Evolutionary conservation across 2,888 invertebrate genomes (phyloP), one percentile per base, ranked within the genome.

Genomic region (Himalopsyche japonica): DNA sequence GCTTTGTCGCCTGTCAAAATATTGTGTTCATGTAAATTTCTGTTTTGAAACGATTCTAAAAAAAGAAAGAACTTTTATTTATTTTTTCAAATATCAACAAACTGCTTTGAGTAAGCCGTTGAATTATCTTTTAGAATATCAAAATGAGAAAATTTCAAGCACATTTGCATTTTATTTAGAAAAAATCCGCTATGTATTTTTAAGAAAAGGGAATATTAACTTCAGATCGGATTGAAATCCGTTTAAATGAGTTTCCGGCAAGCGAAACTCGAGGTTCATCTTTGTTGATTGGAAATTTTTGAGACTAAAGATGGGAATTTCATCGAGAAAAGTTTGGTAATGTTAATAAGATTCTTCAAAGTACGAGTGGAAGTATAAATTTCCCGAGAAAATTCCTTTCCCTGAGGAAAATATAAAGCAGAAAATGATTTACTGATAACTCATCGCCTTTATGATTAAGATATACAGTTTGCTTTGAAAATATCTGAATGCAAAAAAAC

Each of bases 251-350:
- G 83, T 70, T 83, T 83, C 48, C 80, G 79, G 80, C 64, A 80
- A 83, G 83, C 82, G 78, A 83, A 83, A 76, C 57, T 57, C 57
- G 80, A 76, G 83, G 48, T 83, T 80, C 49, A 83, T 83, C 83
- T 83, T 80, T 30, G 27, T 79, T 79, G 83, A 83, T 83, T 83
- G 83, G 83, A 83, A 83, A 83, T 80, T 83, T 79, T 83, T 57
- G 57, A 57, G 57, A 57, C 57, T 57, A 20, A 57, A 57, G 57
- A 57, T 57, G 57, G 57, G 57, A 57, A 57, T 57, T 57, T 57
- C 57, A 57, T 57, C 57, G 57, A 24, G 57, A 24, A 57, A 57
- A 57, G 57, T 57, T 57, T 57, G 57, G 57, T 57, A 57, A 57
- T 57, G 57, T 57, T 57, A 57, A 57, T 57, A 57, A 57, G 57